Conservation (phyloP, 2,113 vertebrate species). For the Apus apus region DNA sequence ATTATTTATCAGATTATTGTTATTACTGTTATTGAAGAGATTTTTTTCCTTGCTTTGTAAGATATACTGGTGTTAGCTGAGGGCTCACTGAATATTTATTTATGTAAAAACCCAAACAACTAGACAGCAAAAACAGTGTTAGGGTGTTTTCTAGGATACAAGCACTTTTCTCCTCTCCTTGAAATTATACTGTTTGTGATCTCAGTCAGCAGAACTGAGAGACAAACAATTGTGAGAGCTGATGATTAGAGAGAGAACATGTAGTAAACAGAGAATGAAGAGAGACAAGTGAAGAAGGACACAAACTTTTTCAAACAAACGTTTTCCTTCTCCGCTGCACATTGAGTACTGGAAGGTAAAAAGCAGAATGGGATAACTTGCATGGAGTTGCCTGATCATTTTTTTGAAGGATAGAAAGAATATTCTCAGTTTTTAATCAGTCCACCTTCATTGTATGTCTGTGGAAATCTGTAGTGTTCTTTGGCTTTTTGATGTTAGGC, state of each 20-base stretch:
- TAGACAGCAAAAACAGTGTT: background rate
- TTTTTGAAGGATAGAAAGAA: background rate
- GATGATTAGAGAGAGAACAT: background rate
- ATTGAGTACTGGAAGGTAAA: background rate
- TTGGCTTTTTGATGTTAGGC: background rate
- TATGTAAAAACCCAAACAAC: background rate
- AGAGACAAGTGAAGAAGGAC: background rate
- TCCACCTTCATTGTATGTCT: background rate
- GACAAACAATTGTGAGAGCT: constrained; percentile 7
- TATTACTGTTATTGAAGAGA: background rate
- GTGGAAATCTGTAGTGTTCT: background rate
- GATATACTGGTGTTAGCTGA: background rate
- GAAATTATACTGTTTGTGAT: constrained; percentile 18
- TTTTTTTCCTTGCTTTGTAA: background rate
- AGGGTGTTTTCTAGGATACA: background rate
- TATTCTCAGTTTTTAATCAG: background rate
- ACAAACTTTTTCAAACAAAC: background rate
- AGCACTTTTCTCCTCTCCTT: background rate
- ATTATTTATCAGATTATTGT: background rate
- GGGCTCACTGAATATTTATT: constrained; percentile 16
- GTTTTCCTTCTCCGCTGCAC: background rate
- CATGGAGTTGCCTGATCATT: background rate
- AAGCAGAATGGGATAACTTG: background rate
- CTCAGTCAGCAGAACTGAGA: constrained; percentile 30
- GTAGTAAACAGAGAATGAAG: background rate